Conservation (phyloP, 2,888 invertebrate genomes). For the Punctoribates punctum region DNA sequence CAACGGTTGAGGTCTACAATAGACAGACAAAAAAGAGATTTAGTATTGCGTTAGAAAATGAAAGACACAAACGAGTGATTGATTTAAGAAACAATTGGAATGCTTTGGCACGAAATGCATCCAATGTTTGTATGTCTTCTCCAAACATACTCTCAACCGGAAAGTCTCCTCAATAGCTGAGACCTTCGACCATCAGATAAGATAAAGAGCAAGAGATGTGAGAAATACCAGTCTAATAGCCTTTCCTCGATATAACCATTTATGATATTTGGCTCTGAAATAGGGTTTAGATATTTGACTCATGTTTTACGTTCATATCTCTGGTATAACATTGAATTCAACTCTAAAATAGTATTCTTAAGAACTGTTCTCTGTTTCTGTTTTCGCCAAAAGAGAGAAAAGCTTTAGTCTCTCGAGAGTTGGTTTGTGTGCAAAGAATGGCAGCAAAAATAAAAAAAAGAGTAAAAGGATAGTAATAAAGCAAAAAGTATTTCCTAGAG, state of each 20-base stretch:
- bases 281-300: neutral
- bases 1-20: neutral
- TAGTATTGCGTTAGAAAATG: neutral
- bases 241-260: too few relatives aligned
- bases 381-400: slow-evolving; percentile 19
- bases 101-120: slow-evolving; percentile 12
- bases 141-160: neutral
- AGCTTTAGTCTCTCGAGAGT: slow-evolving; percentile 13
- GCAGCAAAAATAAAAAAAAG: slow-evolving; percentile 4
- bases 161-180: neutral
- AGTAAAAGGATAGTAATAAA: slow-evolving; percentile 20
- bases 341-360: neutral
- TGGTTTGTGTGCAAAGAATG: slow-evolving; percentile 13
- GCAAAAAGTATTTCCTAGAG: neutral
- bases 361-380: slow-evolving; percentile 20
- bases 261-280: too few relatives aligned
- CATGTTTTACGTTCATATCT: neutral
- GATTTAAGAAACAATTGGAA: slow-evolving; percentile 34
- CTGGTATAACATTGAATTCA: slow-evolving; percentile 2
- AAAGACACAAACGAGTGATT: neutral
- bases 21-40: slow-evolving; percentile 1
- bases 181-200: slow-evolving; percentile 26
- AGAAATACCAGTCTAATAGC: neutral
- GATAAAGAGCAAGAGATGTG: slow-evolving; percentile 28
- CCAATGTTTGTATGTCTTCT: slow-evolving; percentile 25